Percentiles rank a stretch among this genome's conserved stretches.
Evolutionary conservation across 2,888 invertebrate species (phyloP).

Genomic region (Euplagia quadripunctaria): DNA sequence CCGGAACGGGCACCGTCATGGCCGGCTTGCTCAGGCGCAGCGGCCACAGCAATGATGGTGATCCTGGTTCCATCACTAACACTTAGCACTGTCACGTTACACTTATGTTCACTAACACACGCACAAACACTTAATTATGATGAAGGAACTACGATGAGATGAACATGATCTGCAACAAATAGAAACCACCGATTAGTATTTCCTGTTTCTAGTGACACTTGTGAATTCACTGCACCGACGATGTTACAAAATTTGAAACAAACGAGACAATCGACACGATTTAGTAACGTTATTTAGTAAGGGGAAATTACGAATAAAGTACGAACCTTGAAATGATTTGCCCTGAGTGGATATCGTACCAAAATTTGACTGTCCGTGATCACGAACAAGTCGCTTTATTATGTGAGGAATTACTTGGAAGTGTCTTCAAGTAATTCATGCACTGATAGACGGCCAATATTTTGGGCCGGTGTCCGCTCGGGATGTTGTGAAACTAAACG

Average conservation of each 20-base stretch:
- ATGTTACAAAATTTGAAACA: slow-evolving; percentile 78
- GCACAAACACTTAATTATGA: slow-evolving; percentile 79
- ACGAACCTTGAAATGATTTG: slow-evolving; percentile 87
- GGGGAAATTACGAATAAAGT: slow-evolving; percentile 85
- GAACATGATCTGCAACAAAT: slow-evolving; percentile 86
- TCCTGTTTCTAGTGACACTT: slow-evolving; percentile 54
- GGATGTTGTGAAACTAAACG: slow-evolving; percentile 82
- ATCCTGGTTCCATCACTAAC: slow-evolving; percentile 85
- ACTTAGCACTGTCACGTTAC: slow-evolving; percentile 76
- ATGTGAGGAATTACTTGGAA: slow-evolving; percentile 80
- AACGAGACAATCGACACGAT: slow-evolving; percentile 63
- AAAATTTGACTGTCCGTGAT: slow-evolving; percentile 86
- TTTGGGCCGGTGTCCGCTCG: slow-evolving; percentile 88
- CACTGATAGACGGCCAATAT: slow-evolving; percentile 86
- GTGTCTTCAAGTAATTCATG: slow-evolving; percentile 80
- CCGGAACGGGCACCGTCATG: slow-evolving; percentile 61
- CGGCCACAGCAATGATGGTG: slow-evolving; percentile 83
- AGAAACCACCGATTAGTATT: slow-evolving; percentile 64
- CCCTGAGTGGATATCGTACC: slow-evolving; percentile 88
- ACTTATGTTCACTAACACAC: slow-evolving; percentile 81
- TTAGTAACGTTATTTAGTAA: slow-evolving; percentile 78
- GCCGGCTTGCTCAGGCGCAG: slow-evolving; percentile 82
- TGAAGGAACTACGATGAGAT: slow-evolving; percentile 85
- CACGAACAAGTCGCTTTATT: slow-evolving; percentile 73
- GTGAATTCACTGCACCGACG: slow-evolving; percentile 64